Evolutionary conservation across 2,888 invertebrate species (phyloP).

Genomic region (Morpho deidamia): DNA sequence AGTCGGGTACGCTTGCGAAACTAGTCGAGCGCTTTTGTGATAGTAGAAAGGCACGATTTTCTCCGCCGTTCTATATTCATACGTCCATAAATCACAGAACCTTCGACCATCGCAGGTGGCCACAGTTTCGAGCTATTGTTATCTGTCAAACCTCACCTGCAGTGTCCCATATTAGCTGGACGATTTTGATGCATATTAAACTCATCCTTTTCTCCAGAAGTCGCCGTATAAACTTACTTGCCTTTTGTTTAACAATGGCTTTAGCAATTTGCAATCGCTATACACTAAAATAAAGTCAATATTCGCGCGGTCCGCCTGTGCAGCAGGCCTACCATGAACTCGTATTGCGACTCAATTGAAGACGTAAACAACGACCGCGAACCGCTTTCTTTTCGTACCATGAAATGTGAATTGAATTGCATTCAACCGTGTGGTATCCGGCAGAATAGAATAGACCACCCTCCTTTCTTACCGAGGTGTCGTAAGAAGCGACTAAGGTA

Average conservation of each 20-base stretch:
- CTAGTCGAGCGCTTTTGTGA: slow-evolving; percentile 32
- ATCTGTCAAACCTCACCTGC: slow-evolving; percentile 50
- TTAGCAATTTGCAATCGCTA: slow-evolving; percentile 13
- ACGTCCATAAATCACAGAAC: slow-evolving; percentile 55
- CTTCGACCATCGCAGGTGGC: slow-evolving; percentile 53
- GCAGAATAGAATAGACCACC: no score
- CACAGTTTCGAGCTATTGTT: slow-evolving; percentile 43
- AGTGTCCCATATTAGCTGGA: slow-evolving; percentile 47
- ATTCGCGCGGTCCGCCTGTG: slow-evolving; percentile 9
- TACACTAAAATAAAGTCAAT: slow-evolving; percentile 22
- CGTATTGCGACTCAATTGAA: no score
- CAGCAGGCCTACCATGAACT: no score
- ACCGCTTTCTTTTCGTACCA: no score
- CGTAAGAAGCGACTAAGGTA: no score
- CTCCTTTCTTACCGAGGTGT: no score
- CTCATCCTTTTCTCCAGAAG: slow-evolving; percentile 21
- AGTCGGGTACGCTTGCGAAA: slow-evolving; percentile 24
- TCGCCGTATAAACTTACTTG: slow-evolving; percentile 5
- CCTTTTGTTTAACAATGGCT: background rate
- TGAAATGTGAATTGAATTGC: no score
- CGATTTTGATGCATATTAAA: slow-evolving; percentile 35
- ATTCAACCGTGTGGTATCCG: no score
- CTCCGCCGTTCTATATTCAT: slow-evolving; percentile 45
- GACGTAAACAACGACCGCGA: no score
- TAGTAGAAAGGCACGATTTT: slow-evolving; percentile 56